A percentile compares a stretch with the other conserved stretches of the same genome.
These are phyloP conservation scores for Metalampra italica DNA, from an alignment of 2,888 invertebrate species.

Conservation along the genomic window DNA sequence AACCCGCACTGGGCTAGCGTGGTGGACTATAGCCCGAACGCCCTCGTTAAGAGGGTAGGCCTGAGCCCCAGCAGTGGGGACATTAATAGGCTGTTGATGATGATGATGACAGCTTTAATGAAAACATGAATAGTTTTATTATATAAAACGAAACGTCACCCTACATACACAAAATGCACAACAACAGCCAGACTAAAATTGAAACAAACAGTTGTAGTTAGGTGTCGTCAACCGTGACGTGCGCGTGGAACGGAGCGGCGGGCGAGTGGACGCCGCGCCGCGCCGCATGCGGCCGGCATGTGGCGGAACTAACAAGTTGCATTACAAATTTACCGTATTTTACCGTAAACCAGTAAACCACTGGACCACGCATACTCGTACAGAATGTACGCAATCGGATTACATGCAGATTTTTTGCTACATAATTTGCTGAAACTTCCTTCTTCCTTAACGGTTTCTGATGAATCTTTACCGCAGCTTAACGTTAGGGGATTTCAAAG, in stretches of 20 bases:
- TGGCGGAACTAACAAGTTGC: conserved; percentile 66
- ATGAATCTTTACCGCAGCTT: neutral
- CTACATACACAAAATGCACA: no score
- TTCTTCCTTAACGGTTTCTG: neutral
- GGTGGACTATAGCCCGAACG: no score
- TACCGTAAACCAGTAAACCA: conserved; percentile 45
- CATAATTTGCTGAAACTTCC: conserved; percentile 1
- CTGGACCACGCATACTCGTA: conserved; percentile 31
- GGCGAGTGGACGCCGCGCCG: conserved; percentile 23
- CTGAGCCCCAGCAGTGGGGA: no score
- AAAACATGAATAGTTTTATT: no score
- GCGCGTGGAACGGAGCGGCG: conserved; percentile 36
- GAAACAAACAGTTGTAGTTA: conserved; percentile 31
- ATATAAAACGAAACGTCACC: no score
- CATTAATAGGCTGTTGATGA: no score
- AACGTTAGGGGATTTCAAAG: no score
- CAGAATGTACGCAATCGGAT: conserved; percentile 35
- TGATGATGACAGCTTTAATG: no score
- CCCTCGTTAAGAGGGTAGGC: no score
- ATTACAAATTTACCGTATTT: conserved; percentile 62
- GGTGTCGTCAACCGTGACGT: conserved; percentile 45
- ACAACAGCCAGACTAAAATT: conserved; percentile 23
- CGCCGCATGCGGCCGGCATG: conserved; percentile 39
- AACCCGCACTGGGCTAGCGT: no score
- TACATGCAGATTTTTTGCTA: conserved; percentile 26